Conservation (phyloP, 1,140 invertebrate genomes). For the Platorchestia sp. region DNA sequence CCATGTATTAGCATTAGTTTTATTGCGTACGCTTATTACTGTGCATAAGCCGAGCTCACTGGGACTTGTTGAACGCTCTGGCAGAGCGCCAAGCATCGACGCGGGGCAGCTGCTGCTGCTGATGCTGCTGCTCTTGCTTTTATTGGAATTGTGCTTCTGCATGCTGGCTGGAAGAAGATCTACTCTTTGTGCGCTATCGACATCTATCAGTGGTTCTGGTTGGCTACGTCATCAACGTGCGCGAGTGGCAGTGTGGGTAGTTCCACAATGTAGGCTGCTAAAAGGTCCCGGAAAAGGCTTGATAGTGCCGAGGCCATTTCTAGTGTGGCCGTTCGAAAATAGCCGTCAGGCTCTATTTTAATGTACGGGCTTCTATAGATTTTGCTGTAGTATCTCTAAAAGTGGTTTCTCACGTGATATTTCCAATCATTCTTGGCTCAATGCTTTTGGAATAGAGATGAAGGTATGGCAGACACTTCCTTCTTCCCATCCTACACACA, state of each 20-base stretch:
- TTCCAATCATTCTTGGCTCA: not conserved
- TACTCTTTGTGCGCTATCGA: not conserved
- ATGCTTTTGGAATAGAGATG: not conserved
- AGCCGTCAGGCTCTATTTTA: not conserved
- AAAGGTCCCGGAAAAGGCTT: not conserved
- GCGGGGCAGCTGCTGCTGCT: not conserved
- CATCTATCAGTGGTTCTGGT: too few relatives aligned
- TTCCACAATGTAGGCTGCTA: not conserved
- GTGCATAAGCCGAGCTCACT: not conserved
- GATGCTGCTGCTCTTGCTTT: not conserved
- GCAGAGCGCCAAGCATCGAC: not conserved
- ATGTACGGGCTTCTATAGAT: not conserved
- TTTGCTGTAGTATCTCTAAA: not conserved
- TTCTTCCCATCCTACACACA: too few relatives aligned
- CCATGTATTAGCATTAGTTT: not conserved
- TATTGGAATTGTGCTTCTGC: not conserved
- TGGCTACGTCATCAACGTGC: too few relatives aligned
- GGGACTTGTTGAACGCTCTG: constrained; percentile 5
- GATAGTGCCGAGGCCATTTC: not conserved
- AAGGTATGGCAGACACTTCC: too few relatives aligned
- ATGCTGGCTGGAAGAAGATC: not conserved
- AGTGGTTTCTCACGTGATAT: not conserved
- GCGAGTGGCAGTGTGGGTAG: not conserved
- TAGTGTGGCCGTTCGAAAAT: not conserved
- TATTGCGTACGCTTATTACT: not conserved